Conservation (phyloP, 2,888 invertebrate genomes). For the Archips crataeganus region DNA sequence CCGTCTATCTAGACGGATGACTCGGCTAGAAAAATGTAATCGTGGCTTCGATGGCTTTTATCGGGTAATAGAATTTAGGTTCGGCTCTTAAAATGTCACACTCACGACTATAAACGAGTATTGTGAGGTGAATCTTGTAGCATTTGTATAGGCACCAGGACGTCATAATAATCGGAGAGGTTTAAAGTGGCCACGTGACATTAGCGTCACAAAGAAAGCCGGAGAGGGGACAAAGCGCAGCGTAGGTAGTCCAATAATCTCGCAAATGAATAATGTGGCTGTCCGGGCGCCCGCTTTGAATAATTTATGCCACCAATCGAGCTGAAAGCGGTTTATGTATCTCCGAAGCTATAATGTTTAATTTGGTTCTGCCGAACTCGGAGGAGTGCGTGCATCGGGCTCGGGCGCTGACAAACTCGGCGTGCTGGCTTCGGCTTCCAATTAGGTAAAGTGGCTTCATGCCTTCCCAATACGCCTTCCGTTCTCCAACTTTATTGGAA, state of each 20-base stretch:
- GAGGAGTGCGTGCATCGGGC: conserved; percentile 35
- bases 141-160: conserved; percentile 4
- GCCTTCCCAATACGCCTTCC: conserved; percentile 38
- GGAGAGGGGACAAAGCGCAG: conserved; percentile 45
- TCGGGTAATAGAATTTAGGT: conserved; percentile 34
- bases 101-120: conserved; percentile 4
- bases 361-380: conserved; percentile 31
- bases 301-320: conserved; percentile 65
- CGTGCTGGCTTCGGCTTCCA: conserved; percentile 29
- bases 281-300: conserved; percentile 52
- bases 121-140: background rate
- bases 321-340: conserved; percentile 58
- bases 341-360: conserved; percentile 42
- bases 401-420: conserved; percentile 36
- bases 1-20: conserved; percentile 34
- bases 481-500: conserved; percentile 38
- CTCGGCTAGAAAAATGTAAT: conserved; percentile 35
- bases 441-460: conserved; percentile 44
- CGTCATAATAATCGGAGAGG: conserved; percentile 35
- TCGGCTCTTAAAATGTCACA: conserved; percentile 22
- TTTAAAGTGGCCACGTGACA: conserved; percentile 14
- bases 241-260: conserved; percentile 54
- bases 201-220: conserved; percentile 31
- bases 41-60: conserved; percentile 34
- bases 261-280: conserved; percentile 58